phyloP scores from a whole-genome alignment of 1,140 invertebrate genomes.

The Nilaparvata lugens region DNA sequence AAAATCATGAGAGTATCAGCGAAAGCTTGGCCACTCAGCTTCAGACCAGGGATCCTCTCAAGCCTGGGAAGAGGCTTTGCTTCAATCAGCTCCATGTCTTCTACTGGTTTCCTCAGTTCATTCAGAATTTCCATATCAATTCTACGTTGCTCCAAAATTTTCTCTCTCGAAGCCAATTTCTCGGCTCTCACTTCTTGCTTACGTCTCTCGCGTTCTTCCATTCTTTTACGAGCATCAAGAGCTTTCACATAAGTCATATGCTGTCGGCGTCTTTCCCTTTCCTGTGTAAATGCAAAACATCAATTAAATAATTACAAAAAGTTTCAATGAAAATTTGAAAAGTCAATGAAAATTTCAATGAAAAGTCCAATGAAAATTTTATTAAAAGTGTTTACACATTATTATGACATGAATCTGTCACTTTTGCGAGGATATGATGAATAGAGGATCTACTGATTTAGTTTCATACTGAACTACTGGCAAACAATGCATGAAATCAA shows the following conservation, averaged over 20 bases:
- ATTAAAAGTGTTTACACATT: too few species aligned
- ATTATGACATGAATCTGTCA: too few species aligned
- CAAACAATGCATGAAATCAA: too few species aligned
- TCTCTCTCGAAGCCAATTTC: slow-evolving; percentile 68
- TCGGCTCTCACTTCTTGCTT: slow-evolving; percentile 70
- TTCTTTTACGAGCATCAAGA: slow-evolving; percentile 70
- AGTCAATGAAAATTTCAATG: too few species aligned
- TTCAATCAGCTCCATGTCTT: slow-evolving; percentile 67
- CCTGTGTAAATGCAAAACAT: too few species aligned
- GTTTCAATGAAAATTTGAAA: too few species aligned
- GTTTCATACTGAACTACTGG: too few species aligned
- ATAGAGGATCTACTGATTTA: too few species aligned
- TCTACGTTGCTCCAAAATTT: slow-evolving; percentile 68
- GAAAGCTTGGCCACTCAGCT: slow-evolving; percentile 77
- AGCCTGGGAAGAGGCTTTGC: slow-evolving; percentile 64
- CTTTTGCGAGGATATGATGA: too few species aligned
- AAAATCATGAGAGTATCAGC: slow-evolving; percentile 87
- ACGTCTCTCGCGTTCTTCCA: slow-evolving; percentile 80
- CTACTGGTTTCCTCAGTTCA: slow-evolving; percentile 78
- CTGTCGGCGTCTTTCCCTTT: slow-evolving; percentile 80
- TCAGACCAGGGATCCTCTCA: slow-evolving; percentile 68
- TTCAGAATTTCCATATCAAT: slow-evolving; percentile 76
- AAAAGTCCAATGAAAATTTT: too few species aligned
- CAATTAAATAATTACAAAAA: too few species aligned
- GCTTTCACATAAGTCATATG: slow-evolving; percentile 82